These are phyloP conservation scores for Phodopus roborovskii DNA, from an alignment of 2,113 vertebrate species.

Conservation along the genomic window DNA sequence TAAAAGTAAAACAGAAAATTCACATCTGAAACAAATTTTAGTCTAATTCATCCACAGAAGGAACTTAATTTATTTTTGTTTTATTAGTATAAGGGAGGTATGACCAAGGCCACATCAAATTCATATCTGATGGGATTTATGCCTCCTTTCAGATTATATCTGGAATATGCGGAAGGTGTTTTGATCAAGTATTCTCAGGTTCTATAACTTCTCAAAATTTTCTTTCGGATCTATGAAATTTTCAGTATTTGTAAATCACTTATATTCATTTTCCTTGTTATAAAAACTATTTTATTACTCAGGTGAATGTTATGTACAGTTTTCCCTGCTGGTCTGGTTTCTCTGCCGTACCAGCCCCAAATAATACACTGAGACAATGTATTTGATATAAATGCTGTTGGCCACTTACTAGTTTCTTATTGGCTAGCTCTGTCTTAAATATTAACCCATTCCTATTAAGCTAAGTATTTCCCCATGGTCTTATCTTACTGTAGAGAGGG, in stretches of 20 bases:
- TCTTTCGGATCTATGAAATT: not conserved
- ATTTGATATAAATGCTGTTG: too few relatives aligned
- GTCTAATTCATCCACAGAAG: not conserved
- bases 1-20: not conserved
- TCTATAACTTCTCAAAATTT: not conserved
- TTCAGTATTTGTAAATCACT: constrained; percentile 5
- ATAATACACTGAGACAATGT: too few relatives aligned
- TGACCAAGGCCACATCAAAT: not conserved
- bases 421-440: too few relatives aligned
- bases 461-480: too few relatives aligned
- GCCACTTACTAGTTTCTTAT: too few relatives aligned
- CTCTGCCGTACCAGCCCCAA: too few relatives aligned
- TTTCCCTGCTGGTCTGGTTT: too few relatives aligned
- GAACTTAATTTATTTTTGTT: not conserved
- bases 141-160: not conserved
- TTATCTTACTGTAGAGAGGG: too few relatives aligned
- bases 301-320: too few relatives aligned
- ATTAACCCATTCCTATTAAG: too few relatives aligned
- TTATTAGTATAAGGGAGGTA: not conserved
- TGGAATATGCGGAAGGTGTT: not conserved
- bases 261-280: not conserved
- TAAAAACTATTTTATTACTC: not conserved
- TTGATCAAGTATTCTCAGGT: not conserved
- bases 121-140: not conserved
- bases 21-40: not conserved